These are phyloP conservation scores for Tethya wilhelma DNA, from an alignment of 37 sponge, comb jelly and placozoan species.

Conservation along the genomic window DNA sequence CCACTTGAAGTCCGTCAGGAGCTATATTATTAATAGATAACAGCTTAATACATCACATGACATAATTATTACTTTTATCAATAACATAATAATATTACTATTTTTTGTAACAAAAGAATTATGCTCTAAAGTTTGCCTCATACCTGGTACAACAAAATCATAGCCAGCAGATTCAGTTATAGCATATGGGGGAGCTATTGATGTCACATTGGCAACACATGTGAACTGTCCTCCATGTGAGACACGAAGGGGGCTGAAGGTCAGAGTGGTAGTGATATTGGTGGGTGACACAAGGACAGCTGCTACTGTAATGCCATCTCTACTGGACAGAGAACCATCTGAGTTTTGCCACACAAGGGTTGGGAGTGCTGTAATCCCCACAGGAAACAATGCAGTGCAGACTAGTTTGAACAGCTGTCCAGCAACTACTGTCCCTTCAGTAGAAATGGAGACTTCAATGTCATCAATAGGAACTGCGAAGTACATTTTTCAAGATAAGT, in stretches of 20 bases:
- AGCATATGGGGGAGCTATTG: background rate
- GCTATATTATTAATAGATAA: background rate
- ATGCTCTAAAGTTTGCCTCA: too few species aligned
- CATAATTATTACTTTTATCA: background rate
- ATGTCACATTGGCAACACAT: background rate
- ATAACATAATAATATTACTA: too few species aligned
- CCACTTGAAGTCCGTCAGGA: background rate
- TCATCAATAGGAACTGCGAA: conserved; percentile 9
- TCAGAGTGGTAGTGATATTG: background rate
- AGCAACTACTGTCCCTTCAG: background rate
- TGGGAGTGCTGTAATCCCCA: background rate
- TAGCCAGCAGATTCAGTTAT: background rate
- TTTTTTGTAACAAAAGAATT: too few species aligned
- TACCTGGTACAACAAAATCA: conserved; percentile 2
- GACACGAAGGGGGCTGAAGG: conserved; percentile 4
- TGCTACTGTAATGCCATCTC: background rate
- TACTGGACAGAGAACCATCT: background rate
- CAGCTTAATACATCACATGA: background rate
- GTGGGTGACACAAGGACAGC: background rate
- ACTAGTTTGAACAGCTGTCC: conserved; percentile 5
- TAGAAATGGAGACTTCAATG: background rate
- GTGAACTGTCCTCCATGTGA: conserved; percentile 11
- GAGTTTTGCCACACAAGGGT: background rate
- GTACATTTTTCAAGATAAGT: background rate
- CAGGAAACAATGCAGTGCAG: background rate